phyloP scores from a whole-genome alignment of 2,797 vertebrate genomes.

The Morelia viridis region DNA sequence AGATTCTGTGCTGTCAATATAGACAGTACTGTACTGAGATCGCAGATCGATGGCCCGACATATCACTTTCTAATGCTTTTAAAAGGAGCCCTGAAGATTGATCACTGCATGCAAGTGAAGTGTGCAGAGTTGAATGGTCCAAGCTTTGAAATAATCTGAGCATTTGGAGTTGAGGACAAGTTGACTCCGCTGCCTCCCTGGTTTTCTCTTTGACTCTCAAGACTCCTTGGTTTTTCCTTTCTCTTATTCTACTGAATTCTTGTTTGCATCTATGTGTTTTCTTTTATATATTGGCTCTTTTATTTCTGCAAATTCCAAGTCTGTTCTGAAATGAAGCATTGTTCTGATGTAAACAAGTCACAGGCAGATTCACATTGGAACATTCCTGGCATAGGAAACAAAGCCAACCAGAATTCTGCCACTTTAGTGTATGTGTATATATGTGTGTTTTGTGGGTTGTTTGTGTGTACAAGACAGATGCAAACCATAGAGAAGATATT shows the following conservation, averaged over 20 bases:
- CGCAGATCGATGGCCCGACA: neutral
- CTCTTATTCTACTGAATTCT: neutral
- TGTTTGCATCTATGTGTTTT: constrained; percentile 26
- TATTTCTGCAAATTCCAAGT: constrained; percentile 38
- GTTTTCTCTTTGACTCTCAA: neutral
- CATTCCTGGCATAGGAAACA: constrained; percentile 25
- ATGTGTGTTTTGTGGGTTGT: neutral
- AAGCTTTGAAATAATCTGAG: fast-evolving
- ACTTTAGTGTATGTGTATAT: neutral
- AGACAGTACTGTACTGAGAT: neutral
- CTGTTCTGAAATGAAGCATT: neutral
- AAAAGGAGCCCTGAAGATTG: neutral
- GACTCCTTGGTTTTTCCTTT: neutral
- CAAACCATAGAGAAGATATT: neutral
- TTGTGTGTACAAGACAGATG: neutral
- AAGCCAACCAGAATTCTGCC: neutral
- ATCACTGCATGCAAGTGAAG: neutral
- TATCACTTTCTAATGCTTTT: neutral
- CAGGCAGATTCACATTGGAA: constrained; percentile 23
- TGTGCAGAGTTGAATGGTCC: neutral
- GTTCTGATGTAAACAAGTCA: constrained; percentile 58
- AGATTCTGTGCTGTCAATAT: neutral
- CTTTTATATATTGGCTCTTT: constrained; percentile 39
- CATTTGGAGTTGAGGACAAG: fast-evolving
- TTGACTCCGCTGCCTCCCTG: neutral